These are phyloP conservation scores for Opisthocomus hoazin DNA, from an alignment of 2,113 vertebrate genomes.

Conservation along the genomic window DNA sequence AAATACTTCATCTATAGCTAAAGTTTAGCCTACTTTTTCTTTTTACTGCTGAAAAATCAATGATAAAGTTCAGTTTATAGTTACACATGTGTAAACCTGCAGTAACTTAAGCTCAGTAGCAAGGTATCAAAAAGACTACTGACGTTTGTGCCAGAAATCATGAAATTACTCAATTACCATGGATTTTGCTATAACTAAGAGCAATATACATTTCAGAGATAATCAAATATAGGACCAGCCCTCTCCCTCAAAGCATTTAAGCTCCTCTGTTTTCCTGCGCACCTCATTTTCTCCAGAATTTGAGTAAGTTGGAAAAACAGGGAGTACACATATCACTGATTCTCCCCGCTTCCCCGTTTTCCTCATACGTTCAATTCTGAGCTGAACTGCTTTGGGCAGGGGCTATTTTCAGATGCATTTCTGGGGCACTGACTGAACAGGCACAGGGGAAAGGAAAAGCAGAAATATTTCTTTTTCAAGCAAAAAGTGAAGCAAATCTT, in stretches of 20 bases:
- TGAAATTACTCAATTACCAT: background rate
- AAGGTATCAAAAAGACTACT: background rate
- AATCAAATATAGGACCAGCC: background rate
- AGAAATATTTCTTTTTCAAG: background rate
- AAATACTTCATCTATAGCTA: constrained; percentile 60
- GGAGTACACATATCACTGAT: background rate
- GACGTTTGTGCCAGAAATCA: background rate
- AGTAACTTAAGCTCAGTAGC: background rate
- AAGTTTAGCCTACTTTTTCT: constrained; percentile 61
- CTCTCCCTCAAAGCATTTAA: background rate
- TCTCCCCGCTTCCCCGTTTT: rapidly evolving
- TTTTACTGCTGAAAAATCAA: constrained; percentile 52
- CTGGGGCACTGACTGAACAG: background rate
- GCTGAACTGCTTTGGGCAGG: background rate
- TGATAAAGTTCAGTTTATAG: constrained; percentile 2
- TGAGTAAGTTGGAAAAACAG: background rate
- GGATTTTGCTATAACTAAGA: background rate
- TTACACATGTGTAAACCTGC: background rate
- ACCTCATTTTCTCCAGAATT: background rate
- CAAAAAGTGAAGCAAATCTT: background rate
- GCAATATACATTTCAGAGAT: background rate
- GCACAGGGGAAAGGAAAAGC: background rate
- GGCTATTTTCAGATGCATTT: background rate
- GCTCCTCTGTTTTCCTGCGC: background rate
- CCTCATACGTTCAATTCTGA: background rate